phyloP scores from a whole-genome alignment of 1,140 invertebrate species.

The Brachystomella parvula region DNA sequence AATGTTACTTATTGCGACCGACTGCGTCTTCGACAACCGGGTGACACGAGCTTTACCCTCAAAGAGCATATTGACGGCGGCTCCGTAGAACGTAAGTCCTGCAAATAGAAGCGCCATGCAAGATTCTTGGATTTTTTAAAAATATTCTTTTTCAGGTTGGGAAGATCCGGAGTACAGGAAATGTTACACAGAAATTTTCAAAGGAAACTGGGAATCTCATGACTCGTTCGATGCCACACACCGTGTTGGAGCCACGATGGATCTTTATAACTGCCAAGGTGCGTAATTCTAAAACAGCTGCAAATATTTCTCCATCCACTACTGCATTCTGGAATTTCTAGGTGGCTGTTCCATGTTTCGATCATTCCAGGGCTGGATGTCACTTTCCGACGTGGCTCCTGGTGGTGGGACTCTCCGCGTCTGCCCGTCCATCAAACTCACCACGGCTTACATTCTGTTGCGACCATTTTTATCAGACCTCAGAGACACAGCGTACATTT shows the following conservation, averaged over 20 bases:
- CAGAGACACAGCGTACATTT: neutral
- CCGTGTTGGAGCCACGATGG: conserved; percentile 16
- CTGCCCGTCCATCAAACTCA: conserved; percentile 19
- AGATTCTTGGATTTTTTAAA: neutral
- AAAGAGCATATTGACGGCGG: conserved; percentile 20
- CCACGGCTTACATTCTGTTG: conserved; percentile 6
- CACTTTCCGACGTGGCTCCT: conserved; percentile 15
- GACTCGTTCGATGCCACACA: conserved; percentile 21
- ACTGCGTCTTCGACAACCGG: conserved; percentile 15
- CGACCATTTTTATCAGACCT: neutral
- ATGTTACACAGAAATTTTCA: conserved; percentile 18
- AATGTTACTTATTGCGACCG: conserved; percentile 22
- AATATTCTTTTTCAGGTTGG: neutral
- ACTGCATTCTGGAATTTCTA: neutral
- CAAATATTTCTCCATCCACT: neutral
- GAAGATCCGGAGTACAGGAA: conserved; percentile 23
- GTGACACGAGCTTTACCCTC: conserved; percentile 9
- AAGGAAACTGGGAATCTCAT: conserved; percentile 20
- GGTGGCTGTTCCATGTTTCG: conserved; percentile 25
- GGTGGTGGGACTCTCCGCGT: conserved; percentile 19
- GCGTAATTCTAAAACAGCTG: neutral
- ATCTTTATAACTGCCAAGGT: conserved; percentile 21
- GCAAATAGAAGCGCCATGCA: neutral
- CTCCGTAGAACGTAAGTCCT: conserved; percentile 16
- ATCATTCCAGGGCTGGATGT: conserved; percentile 20